Conservation (phyloP, 1,140 invertebrate genomes). For the Nasonia giraulti region DNA sequence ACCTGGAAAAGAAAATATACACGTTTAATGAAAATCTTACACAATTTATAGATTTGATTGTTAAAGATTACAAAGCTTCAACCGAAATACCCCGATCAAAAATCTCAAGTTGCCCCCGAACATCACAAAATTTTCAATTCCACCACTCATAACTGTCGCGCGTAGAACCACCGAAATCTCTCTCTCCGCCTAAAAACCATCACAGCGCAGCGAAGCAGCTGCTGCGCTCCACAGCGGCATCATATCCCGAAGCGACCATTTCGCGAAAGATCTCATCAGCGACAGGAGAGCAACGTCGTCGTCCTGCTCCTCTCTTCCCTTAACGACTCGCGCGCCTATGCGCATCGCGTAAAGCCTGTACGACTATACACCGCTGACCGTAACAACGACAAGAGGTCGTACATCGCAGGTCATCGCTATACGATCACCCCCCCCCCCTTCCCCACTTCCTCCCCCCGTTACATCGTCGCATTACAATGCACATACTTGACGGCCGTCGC, state of each 20-base stretch:
- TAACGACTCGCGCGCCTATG: background rate
- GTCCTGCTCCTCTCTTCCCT: background rate
- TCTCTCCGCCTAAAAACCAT: background rate
- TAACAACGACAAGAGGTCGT: conserved; percentile 4
- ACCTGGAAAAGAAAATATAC: background rate
- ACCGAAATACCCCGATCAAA: no score
- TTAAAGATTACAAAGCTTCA: no score
- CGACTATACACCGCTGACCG: background rate
- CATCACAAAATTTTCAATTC: no score
- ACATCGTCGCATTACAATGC: conserved; percentile 29
- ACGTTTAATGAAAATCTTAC: no score
- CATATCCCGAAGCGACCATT: background rate
- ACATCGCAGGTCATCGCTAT: conserved; percentile 26
- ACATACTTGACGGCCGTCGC: conserved; percentile 20
- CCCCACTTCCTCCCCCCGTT: background rate
- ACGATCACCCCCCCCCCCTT: background rate
- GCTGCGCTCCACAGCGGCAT: background rate
- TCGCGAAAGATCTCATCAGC: background rate
- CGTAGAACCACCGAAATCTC: background rate
- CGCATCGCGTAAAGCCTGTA: background rate
- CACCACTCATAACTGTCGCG: no score
- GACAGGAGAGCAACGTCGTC: background rate
- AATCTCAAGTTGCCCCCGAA: no score
- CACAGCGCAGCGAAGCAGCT: background rate
- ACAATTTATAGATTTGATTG: no score